Percentiles rank a stretch among this genome's conserved stretches.
These are phyloP conservation scores for Melieria picta DNA, from an alignment of 2,888 invertebrate species.

Conservation along the genomic window DNA sequence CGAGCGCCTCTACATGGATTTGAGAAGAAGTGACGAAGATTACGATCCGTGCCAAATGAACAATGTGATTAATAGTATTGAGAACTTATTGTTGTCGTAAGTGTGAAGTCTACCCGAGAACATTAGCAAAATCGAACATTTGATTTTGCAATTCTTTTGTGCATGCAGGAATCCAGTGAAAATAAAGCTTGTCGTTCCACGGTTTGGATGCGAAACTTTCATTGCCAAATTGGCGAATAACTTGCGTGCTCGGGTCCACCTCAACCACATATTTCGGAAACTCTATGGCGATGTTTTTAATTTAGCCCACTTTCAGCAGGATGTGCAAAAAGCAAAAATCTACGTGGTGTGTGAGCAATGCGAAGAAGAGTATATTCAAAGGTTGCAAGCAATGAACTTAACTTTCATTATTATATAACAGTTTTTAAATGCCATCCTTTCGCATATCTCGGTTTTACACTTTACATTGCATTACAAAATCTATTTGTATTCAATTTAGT, in stretches of 20 bases:
- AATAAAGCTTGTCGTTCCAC: conserved; percentile 18
- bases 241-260: conserved; percentile 12
- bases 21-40: conserved; percentile 34
- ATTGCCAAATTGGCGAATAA: conserved; percentile 32
- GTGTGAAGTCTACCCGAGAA: neutral
- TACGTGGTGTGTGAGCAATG: conserved; percentile 13
- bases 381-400: neutral
- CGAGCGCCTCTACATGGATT: conserved; percentile 40
- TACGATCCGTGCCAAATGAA: neutral
- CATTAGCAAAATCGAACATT: neutral
- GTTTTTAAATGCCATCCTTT: too few relatives aligned
- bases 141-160: neutral
- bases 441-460: neutral
- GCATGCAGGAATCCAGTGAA: conserved; percentile 7
- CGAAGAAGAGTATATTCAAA: conserved; percentile 2
- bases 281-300: conserved; percentile 8
- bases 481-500: neutral
- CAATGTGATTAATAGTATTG: conserved; percentile 29
- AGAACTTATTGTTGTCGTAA: conserved; percentile 29
- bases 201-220: conserved; percentile 36
- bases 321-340: conserved; percentile 14
- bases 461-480: neutral
- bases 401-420: too few relatives aligned
- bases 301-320: conserved; percentile 23
- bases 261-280: conserved; percentile 16